phyloP scores from a whole-genome alignment of 2,888 invertebrate species.

The Loripinus fragilis region DNA sequence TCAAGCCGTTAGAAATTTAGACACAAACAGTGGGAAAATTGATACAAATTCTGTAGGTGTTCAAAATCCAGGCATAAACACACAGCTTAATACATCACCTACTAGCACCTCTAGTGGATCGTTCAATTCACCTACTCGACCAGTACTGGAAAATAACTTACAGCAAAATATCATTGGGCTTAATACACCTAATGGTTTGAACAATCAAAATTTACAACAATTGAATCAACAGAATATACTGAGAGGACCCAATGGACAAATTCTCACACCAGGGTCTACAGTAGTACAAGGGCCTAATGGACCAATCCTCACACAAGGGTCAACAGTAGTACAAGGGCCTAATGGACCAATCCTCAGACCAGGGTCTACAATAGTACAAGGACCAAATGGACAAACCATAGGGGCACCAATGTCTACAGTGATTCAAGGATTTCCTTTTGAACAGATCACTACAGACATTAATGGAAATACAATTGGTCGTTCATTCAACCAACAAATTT shows the following conservation, averaged over 20 bases:
- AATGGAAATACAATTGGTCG: not conserved
- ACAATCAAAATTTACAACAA: not conserved
- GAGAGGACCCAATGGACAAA: not conserved
- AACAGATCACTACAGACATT: not conserved
- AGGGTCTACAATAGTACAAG: not conserved
- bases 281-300: too few relatives aligned
- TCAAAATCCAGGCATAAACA: not conserved
- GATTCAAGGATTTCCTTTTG: not conserved
- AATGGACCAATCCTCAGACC: not conserved
- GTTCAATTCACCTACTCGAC: not conserved
- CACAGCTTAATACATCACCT: not conserved
- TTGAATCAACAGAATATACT: not conserved
- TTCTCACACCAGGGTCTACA: too few relatives aligned
- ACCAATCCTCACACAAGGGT: not conserved
- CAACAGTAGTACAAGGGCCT: not conserved
- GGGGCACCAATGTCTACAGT: not conserved
- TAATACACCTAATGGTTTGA: not conserved
- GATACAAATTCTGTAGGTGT: not conserved
- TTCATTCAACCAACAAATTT: not conserved
- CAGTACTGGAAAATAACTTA: not conserved
- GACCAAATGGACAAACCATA: not conserved
- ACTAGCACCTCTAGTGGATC: not conserved
- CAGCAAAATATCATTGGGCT: not conserved
- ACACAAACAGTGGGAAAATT: too few relatives aligned
- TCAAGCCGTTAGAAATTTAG: too few relatives aligned